These are phyloP conservation scores for Etheostoma spectabile DNA, from an alignment of 2,113 vertebrate genomes.

Conservation along the genomic window DNA sequence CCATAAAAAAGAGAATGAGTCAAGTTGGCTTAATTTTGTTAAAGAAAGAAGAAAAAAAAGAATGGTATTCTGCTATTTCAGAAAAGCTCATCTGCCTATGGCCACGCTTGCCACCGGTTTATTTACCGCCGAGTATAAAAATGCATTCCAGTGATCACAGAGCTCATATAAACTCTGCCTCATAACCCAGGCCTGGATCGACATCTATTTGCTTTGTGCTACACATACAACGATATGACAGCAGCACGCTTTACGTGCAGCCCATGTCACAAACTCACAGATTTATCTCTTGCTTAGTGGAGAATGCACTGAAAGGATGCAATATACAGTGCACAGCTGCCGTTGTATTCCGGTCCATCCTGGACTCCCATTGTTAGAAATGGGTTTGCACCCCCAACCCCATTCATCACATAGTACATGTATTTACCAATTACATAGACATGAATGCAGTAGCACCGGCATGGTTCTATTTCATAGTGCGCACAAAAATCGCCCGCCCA, in stretches of 20 bases:
- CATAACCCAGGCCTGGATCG: constrained; percentile 48
- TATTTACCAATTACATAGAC: neutral
- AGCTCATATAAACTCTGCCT: constrained; percentile 54
- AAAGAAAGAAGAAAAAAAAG: constrained; percentile 18
- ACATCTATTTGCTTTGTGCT: constrained; percentile 35
- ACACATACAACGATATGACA: neutral
- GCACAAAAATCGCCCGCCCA: too few species aligned
- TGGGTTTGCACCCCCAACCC: neutral
- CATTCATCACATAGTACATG: neutral
- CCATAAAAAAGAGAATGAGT: constrained; percentile 42
- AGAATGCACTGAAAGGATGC: neutral
- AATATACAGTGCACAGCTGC: neutral
- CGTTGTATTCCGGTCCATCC: neutral
- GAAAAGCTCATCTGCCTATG: constrained; percentile 44
- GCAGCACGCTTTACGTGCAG: constrained; percentile 3
- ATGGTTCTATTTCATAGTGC: too few species aligned
- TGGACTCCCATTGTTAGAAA: neutral
- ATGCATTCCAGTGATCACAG: constrained; percentile 54
- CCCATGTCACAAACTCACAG: constrained; percentile 2
- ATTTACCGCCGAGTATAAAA: constrained; percentile 56
- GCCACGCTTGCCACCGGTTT: constrained; percentile 26
- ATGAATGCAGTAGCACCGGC: neutral
- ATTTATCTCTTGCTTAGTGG: constrained; percentile 22
- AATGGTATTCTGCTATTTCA: constrained; percentile 40
- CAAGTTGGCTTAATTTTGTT: constrained; percentile 52